These are phyloP conservation scores for Ametastegia equiseti DNA, from an alignment of 2,888 invertebrate genomes.

Conservation along the genomic window DNA sequence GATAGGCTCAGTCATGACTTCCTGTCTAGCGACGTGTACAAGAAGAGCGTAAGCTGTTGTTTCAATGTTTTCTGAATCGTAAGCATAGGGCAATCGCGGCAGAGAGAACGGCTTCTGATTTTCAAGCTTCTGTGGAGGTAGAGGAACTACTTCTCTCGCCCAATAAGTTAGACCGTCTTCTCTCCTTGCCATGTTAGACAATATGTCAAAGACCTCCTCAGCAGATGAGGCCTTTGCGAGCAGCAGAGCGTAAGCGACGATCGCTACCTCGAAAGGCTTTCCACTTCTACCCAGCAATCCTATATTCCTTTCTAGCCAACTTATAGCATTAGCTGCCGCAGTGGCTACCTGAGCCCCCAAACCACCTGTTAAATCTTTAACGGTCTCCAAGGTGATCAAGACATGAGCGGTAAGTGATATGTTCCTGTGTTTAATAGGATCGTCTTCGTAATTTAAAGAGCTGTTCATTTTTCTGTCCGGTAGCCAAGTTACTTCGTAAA, in stretches of 20 bases:
- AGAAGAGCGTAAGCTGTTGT: conserved; percentile 95
- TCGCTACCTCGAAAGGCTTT: conserved; percentile 90
- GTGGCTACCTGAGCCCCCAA: conserved; percentile 87
- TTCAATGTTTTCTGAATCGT: conserved; percentile 94
- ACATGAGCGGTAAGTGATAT: conserved; percentile 96
- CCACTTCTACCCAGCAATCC: conserved; percentile 84
- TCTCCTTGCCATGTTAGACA: conserved; percentile 82
- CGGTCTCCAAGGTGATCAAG: conserved; percentile 89
- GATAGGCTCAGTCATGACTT: conserved; percentile 88
- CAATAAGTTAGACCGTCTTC: conserved; percentile 92
- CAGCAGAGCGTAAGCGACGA: conserved; percentile 93
- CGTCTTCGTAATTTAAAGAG: conserved; percentile 79
- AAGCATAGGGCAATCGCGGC: conserved; percentile 91
- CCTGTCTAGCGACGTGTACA: conserved; percentile 91
- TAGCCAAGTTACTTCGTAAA: conserved; percentile 92
- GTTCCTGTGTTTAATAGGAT: conserved; percentile 83
- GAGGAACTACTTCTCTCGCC: conserved; percentile 88
- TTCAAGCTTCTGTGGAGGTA: conserved; percentile 90
- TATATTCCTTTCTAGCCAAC: conserved; percentile 91
- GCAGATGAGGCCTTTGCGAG: conserved; percentile 90
- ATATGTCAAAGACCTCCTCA: conserved; percentile 88
- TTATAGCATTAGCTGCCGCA: conserved; percentile 86
- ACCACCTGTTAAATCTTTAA: conserved; percentile 87
- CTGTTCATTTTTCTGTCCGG: conserved; percentile 94
- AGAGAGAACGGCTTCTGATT: conserved; percentile 94